Base-by-base conservation (phyloP, 2,888 invertebrate genomes). In the Mythimna impura region DNA sequence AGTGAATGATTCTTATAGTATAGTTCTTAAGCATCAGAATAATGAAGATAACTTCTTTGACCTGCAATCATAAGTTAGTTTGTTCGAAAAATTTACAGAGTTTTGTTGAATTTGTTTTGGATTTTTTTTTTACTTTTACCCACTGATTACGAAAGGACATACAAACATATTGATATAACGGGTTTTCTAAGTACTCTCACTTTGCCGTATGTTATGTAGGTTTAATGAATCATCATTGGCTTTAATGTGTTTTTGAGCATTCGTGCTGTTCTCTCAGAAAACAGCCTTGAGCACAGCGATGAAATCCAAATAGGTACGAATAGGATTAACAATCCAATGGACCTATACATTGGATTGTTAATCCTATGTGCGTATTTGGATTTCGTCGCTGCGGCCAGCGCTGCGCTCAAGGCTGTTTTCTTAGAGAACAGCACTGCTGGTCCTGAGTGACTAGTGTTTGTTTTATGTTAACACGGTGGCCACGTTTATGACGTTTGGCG, bases 71-170 rank as follows among this genome's bases (percentile, higher is more conserved):
- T 50, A 54, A 34, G 17, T 61, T 67, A 2, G 57, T 61, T 34
- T 66, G 50, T 71, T 73, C 55, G 34, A 30, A 60, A 70, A 68
- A 60, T 71, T 63, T 47, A 71, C 62, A 58, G 50, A 34, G 25
- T 52, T 80, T 69, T 61, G 71, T 73, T 69, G 61, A 36, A 65
- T 85, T 76, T 71, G 52, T 65, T 66, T 72, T 73, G 62, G 58
- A n/a, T 3, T 58, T 74, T 40, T 68, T 76, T 57, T 60, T 40
- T 75, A 81, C 79, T 85, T 83, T 83, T 73, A 81, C 47, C 47
- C 17, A 6, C 77, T 74, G 76, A 60, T 81, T 80, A 81, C 71
- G 81, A 83, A 81, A 83, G 81, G 73, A 81, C 52, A 75, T 55
- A 30, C 25, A 36, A 14, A 65, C n/a, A 36, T 73, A 74, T 68